Percentiles rank a stretch among this genome's conserved stretches.
phyloP scores from a whole-genome alignment of 2,113 vertebrate species.

The Bothrops jararaca region DNA sequence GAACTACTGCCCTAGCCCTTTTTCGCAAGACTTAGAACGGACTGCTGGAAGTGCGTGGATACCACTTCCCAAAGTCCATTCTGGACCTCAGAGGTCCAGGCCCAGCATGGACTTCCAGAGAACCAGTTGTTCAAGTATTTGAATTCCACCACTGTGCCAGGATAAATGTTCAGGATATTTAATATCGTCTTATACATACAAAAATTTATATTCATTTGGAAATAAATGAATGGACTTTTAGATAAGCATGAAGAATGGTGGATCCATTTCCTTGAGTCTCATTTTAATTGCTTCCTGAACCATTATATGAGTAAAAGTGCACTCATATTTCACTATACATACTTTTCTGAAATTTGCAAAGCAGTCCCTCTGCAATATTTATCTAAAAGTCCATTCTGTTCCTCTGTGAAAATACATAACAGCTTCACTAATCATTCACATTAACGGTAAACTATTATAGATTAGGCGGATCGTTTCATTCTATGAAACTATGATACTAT shows the following conservation, averaged over 20 bases:
- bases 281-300: background rate
- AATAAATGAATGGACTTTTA: background rate
- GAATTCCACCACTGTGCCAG: too few species aligned
- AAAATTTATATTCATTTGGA: background rate
- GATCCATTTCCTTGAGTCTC: background rate
- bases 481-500: too few species aligned
- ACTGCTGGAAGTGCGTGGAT: too few species aligned
- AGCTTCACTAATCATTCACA: background rate
- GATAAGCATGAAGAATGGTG: background rate
- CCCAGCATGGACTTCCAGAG: too few species aligned
- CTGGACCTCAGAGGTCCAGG: too few species aligned
- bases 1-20: too few species aligned
- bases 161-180: background rate
- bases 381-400: background rate
- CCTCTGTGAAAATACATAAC: background rate
- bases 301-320: background rate
- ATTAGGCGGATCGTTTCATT: too few species aligned
- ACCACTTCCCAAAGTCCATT: too few species aligned
- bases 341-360: background rate
- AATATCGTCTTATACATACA: background rate
- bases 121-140: too few species aligned
- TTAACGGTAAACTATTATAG: background rate
- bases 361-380: background rate
- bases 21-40: too few species aligned
- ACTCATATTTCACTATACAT: background rate